Base-by-base conservation (phyloP, 2,113 vertebrate species). In the Eubucco bourcierii region DNA sequence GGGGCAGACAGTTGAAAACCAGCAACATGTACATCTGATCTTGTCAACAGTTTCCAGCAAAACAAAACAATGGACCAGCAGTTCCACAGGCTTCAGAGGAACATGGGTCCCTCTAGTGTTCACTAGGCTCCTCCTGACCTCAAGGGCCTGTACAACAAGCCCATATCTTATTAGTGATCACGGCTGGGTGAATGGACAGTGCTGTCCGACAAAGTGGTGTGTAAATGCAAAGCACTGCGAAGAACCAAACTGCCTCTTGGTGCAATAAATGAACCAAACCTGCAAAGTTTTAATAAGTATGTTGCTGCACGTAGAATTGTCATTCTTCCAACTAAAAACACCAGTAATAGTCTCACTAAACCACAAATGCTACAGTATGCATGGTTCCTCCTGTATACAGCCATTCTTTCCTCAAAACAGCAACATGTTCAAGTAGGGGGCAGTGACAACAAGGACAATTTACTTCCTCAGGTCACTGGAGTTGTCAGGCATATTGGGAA, bases 91-190 rank as follows among this genome's bases (percentile, higher is more conserved):
- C n/a, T 65, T 7, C 67, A 44, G 67, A 63, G 56, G 46, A 28
- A 41, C 23, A 5, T 66, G 63, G 34, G 39, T 66, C 37, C 71
- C 12, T 37, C 39, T n/a, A 27, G 7, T 15, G 75, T 7, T 87
- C 14, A 0, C 9, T 9, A 2, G 7, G 20, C 52, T 68, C 29
- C 39, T 39, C 37, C 20, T 31, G 9, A 53, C 28, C 72, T 7
- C 58, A 10, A 1, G 8, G 21, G 55, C 19, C 55, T 12, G 52
- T 34, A 25, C 37, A 33, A 19, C 0, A 2, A 55, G 44, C 47
- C 34, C 3, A 1, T 0, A 0, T 25, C 66, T 60, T 75, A 27
- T 55, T 15, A 66, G 72, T 0, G 0, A 53, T 55, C 84, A 59
- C 1, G 4, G n/a, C 0, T 31, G 53, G 65, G 70, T 15, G 80